phyloP scores from a whole-genome alignment of 1,140 invertebrate species.

The Anthonomus grandis region DNA sequence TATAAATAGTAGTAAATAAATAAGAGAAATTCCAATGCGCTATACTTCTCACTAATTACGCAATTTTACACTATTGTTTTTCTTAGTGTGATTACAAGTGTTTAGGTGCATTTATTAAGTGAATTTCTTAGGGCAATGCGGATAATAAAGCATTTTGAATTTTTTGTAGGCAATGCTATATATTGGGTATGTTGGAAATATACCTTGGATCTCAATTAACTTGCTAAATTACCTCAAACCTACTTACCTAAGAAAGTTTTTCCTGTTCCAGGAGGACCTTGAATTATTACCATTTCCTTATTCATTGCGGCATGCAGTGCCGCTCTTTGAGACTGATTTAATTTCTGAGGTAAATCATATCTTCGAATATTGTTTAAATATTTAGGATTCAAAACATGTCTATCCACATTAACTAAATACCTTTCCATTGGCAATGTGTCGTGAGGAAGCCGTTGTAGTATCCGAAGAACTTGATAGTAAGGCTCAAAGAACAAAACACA shows the following conservation, averaged over 20 bases:
- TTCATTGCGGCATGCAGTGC: conserved; percentile 59
- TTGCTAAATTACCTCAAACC: no score
- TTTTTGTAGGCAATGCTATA: no score
- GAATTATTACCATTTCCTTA: conserved; percentile 68
- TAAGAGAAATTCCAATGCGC: no score
- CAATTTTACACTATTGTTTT: no score
- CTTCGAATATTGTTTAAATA: conserved; percentile 24
- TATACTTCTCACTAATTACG: no score
- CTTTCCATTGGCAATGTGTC: conserved; percentile 59
- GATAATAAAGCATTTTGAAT: no score
- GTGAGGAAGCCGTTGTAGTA: conserved; percentile 54
- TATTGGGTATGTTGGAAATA: no score
- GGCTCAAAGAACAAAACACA: conserved; percentile 66
- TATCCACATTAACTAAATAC: conserved; percentile 52
- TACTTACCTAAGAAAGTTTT: conserved; percentile 67
- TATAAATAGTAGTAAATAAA: no score
- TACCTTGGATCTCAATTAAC: no score
- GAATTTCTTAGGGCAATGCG: no score
- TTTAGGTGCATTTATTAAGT: no score
- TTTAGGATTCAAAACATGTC: conserved; percentile 20
- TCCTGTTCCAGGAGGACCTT: conserved; percentile 78
- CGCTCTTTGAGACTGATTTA: conserved; percentile 57
- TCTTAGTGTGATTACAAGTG: no score
- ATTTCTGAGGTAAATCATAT: conserved; percentile 20
- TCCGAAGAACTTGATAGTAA: conserved; percentile 58